Percentiles rank a stretch among this genome's conserved stretches.
These are phyloP conservation scores for Spea hammondii DNA, from an alignment of 2,797 vertebrate species.

Conservation along the genomic window DNA sequence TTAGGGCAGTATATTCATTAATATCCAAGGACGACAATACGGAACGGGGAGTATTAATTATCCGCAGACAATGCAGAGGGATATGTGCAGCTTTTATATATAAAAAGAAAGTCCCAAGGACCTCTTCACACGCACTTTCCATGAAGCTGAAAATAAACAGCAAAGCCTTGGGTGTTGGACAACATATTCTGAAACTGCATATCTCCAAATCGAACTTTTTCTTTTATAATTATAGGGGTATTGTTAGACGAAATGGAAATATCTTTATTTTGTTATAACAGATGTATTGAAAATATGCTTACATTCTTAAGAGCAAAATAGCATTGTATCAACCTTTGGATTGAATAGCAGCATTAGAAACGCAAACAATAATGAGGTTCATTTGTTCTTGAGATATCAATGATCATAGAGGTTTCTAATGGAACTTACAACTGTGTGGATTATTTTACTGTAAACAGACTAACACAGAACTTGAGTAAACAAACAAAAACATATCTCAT, in stretches of 20 bases:
- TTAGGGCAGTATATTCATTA: neutral
- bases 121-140: neutral
- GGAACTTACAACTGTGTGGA: no score
- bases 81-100: neutral
- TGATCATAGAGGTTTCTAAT: no score
- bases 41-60: neutral
- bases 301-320: neutral
- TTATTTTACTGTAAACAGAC: no score
- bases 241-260: neutral
- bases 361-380: no score
- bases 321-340: no score
- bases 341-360: no score
- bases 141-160: neutral
- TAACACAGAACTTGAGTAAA: no score
- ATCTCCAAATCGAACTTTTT: neutral
- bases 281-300: no score
- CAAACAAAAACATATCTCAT: no score
- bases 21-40: neutral
- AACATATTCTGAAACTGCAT: neutral
- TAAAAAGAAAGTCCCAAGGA: neutral
- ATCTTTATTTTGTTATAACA: neutral
- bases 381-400: no score
- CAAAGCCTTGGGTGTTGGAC: neutral
- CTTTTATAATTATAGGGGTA: neutral
- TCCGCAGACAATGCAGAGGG: neutral